These are phyloP conservation scores for Lepus timidus DNA, from an alignment of 2,113 vertebrate genomes.

Conservation along the genomic window DNA sequence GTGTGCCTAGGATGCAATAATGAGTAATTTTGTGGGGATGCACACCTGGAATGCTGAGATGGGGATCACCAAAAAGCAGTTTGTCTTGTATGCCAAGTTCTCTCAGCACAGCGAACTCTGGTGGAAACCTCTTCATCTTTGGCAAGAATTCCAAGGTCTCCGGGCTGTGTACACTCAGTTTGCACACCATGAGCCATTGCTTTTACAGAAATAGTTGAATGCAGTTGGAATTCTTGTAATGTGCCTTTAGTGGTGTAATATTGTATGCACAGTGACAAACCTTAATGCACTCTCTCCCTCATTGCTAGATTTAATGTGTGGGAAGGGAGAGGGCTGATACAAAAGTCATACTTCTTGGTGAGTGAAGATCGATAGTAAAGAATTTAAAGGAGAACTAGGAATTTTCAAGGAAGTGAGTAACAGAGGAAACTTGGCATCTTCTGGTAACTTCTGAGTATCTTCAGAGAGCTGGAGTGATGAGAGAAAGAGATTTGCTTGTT, in stretches of 20 bases:
- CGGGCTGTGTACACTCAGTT: not conserved
- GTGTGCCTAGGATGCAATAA: not conserved
- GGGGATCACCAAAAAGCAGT: not conserved
- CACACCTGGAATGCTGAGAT: not conserved
- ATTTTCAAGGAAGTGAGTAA: conserved; percentile 22
- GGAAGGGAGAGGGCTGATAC: not conserved
- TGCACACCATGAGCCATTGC: conserved; percentile 17
- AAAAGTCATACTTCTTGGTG: conserved; percentile 35
- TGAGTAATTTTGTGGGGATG: not conserved
- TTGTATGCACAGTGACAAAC: not conserved
- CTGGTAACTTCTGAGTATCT: not conserved
- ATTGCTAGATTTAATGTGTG: not conserved
- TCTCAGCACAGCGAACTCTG: conserved; percentile 39
- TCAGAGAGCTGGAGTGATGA: not conserved
- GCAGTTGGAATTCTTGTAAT: conserved; percentile 26
- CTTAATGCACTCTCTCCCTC: not conserved
- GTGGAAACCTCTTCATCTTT: conserved; percentile 48
- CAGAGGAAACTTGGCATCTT: not conserved
- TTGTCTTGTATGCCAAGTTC: conserved; percentile 25
- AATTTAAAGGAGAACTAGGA: not conserved
- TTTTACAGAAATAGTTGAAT: conserved; percentile 27
- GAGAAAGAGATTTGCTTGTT: conserved; percentile 13
- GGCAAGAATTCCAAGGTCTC: conserved; percentile 54
- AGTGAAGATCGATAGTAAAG: conserved; percentile 14
- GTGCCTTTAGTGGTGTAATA: conserved; percentile 9